Evolutionary conservation across 2,113 vertebrate genomes (phyloP), one percentile per base, ranked within the genome.

Genomic region (Peucedramus taeniatus): DNA sequence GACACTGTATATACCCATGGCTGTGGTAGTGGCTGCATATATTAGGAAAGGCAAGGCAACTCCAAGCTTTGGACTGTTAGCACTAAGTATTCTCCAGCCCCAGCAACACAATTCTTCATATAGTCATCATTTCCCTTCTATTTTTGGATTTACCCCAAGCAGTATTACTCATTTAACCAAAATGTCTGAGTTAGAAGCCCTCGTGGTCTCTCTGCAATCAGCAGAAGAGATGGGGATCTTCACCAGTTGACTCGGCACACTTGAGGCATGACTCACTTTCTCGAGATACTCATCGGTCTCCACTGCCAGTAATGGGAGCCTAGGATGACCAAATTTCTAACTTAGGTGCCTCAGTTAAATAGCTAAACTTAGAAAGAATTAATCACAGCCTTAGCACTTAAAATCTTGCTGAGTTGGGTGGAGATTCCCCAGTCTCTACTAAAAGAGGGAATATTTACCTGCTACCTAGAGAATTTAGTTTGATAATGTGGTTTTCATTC

Each of bases 231-330:
- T 31, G 60, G 39, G 30, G 33, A 68, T 60, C 76, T 83, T 59
- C 76, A 69, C 14, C 79, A 77, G 76, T 39, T 90, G 92, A 82
- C 78, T 79, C 3, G 1, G 76, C 90, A 78, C 86, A 51, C 71
- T 89, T 83, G 80, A 66, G 89, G 87, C 80, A 27, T 94, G 94
- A 96, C 83, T 96, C 93, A 94, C 56, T 77, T 56, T 92, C 93
- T 94, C 2, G 2, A 92, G 94, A 93, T 93, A 94, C 83, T 86
- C 56, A 65, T 35, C 4, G 0, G 16, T 51, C 80, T 74, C 72
- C 28, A 22, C 22, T 66, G 76, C 45, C 8, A 4, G 89, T 81
- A 93, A 93, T 37, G 80, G 47, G 72, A 94, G 51, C 60, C 89
- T 31, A 51, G 64, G 83, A 87, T 94, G 80, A 97, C 79, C 91